A percentile compares a stretch with the other conserved stretches of the same genome.
phyloP scores from a whole-genome alignment of 2,888 invertebrate genomes.

The Tanytarsus gracilentus region DNA sequence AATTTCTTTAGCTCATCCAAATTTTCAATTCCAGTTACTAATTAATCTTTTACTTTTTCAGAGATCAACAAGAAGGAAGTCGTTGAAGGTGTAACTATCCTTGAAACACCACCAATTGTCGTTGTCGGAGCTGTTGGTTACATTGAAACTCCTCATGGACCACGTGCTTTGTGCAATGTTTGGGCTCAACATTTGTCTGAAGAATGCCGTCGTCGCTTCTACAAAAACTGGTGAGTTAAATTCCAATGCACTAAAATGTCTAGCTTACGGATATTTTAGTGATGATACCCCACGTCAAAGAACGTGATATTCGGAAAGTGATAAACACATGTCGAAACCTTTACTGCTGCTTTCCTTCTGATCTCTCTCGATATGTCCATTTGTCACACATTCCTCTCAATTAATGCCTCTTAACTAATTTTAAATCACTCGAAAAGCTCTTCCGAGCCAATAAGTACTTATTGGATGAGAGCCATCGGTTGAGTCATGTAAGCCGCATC shows the following conservation, averaged over 20 bases:
- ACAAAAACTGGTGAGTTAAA: constrained; percentile 91
- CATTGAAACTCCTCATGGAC: constrained; percentile 96
- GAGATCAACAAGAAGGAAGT: constrained; percentile 99
- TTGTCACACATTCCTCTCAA: constrained; percentile 30
- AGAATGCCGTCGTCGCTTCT: constrained; percentile 96
- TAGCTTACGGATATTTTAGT: neutral
- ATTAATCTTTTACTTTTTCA: constrained; percentile 42
- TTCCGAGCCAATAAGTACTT: constrained; percentile 19
- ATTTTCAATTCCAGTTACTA: neutral
- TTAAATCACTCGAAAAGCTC: constrained; percentile 1
- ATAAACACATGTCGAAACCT: constrained; percentile 35
- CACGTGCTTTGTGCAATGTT: constrained; percentile 87
- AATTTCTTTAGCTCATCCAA: neutral
- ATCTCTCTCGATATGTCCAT: constrained; percentile 26
- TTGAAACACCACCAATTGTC: constrained; percentile 98
- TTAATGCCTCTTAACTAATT: constrained; percentile 32
- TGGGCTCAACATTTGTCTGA: constrained; percentile 99
- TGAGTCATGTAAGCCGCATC: constrained; percentile 10
- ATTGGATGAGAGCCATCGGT: constrained; percentile 18
- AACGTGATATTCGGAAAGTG: constrained; percentile 33
- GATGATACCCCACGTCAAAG: constrained; percentile 30
- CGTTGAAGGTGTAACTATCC: constrained; percentile 95
- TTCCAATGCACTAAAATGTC: neutral
- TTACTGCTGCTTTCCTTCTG: constrained; percentile 43
- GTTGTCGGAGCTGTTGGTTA: constrained; percentile 97